Conservation (phyloP, 2,888 invertebrate genomes). For the Tuberolachnus salignus region DNA sequence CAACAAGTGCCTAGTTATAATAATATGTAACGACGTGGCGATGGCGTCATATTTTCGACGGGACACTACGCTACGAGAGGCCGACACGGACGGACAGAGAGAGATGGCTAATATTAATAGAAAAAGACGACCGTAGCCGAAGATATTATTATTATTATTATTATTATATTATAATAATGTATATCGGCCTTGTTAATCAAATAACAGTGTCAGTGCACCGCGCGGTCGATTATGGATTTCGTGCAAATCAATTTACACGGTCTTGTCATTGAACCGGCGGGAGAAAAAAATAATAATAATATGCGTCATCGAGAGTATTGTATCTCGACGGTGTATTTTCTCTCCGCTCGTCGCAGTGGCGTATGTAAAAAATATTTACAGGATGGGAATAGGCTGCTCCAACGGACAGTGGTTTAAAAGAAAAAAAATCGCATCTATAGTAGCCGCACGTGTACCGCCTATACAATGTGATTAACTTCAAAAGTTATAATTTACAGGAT, state of each 20-base stretch:
- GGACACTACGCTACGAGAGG: not conserved
- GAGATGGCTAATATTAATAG: not conserved
- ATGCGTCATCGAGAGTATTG: not conserved
- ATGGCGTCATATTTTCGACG: not conserved
- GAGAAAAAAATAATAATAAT: not conserved
- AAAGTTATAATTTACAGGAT: too few species aligned
- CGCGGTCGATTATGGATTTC: constrained; percentile 33
- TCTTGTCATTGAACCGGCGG: constrained; percentile 29
- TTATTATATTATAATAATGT: not conserved
- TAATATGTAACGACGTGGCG: not conserved
- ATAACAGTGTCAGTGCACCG: not conserved
- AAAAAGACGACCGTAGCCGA: constrained; percentile 21
- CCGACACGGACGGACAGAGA: not conserved
- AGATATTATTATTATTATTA: not conserved
- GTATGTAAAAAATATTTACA: too few species aligned
- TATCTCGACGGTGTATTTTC: too few species aligned
- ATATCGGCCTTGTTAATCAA: constrained; percentile 45
- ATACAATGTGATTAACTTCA: too few species aligned
- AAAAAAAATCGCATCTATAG: too few species aligned
- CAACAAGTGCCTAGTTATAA: too few species aligned
- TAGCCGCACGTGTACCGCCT: too few species aligned
- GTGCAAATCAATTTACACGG: constrained; percentile 47
- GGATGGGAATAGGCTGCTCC: too few species aligned
- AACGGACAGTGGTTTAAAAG: too few species aligned
- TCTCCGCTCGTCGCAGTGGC: too few species aligned